These are phyloP conservation scores for Cotesia glomerata DNA, from an alignment of 1,140 invertebrate genomes.

Conservation along the genomic window DNA sequence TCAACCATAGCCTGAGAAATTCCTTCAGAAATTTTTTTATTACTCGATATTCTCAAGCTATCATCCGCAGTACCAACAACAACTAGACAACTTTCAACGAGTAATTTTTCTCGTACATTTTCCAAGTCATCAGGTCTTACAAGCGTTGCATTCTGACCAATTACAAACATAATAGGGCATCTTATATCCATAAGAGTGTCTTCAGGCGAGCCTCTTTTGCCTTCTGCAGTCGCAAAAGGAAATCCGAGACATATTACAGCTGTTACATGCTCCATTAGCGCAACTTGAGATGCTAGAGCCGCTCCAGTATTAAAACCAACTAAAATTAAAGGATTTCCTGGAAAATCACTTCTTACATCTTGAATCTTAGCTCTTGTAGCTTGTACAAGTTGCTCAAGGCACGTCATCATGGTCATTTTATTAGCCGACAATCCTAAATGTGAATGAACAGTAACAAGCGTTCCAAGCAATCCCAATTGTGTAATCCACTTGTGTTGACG, in stretches of 20 bases:
- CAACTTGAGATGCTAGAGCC: slow-evolving; percentile 74
- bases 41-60: slow-evolving; percentile 73
- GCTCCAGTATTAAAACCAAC: slow-evolving; percentile 80
- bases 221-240: slow-evolving; percentile 77
- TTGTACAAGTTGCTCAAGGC: slow-evolving; percentile 74
- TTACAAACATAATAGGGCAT: slow-evolving; percentile 79
- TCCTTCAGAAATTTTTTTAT: slow-evolving; percentile 74
- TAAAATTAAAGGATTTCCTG: slow-evolving; percentile 76
- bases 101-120: slow-evolving; percentile 75
- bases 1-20: slow-evolving; percentile 86
- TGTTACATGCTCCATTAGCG: slow-evolving; percentile 71
- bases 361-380: slow-evolving; percentile 73
- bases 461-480: slow-evolving; percentile 72
- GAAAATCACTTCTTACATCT: slow-evolving; percentile 72
- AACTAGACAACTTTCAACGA: slow-evolving; percentile 77
- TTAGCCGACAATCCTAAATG: slow-evolving; percentile 58
- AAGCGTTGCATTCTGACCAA: slow-evolving; percentile 76
- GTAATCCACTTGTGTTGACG: slow-evolving; percentile 75
- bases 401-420: slow-evolving; percentile 65
- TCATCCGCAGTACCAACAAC: slow-evolving; percentile 86
- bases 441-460: slow-evolving; percentile 71
- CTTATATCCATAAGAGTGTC: slow-evolving; percentile 77
- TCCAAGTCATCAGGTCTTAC: slow-evolving; percentile 78
- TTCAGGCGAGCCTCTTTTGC: slow-evolving; percentile 78
- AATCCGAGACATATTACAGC: slow-evolving; percentile 83